A percentile compares a stretch with the other conserved stretches of the same genome.
Conservation (phyloP, 2,888 invertebrate species). For the Synanthedon formicaeformis region DNA sequence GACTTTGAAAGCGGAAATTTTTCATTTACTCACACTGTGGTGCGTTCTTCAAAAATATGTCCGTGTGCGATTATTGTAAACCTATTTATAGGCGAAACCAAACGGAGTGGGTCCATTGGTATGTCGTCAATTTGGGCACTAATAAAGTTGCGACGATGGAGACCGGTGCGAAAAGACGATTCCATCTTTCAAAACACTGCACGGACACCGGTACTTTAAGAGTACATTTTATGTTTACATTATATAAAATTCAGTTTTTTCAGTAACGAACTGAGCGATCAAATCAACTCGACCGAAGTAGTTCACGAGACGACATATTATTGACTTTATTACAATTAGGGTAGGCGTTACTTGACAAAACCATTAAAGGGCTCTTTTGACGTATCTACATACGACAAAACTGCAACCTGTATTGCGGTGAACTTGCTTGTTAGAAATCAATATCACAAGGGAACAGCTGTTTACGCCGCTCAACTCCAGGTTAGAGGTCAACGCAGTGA, state of each 20-base stretch:
- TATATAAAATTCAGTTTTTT: neutral
- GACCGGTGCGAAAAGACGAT: slow-evolving; percentile 27
- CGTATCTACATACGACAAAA: slow-evolving; percentile 1
- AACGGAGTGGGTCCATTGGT: slow-evolving; percentile 45
- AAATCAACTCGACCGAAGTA: neutral
- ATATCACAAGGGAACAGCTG: slow-evolving; percentile 47
- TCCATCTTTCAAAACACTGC: slow-evolving; percentile 22
- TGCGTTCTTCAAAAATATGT: slow-evolving; percentile 26
- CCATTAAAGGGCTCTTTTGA: neutral
- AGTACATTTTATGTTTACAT: neutral
- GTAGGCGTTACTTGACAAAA: neutral
- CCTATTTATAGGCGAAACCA: slow-evolving; percentile 53
- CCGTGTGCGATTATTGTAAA: slow-evolving; percentile 39
- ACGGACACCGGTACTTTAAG: neutral
- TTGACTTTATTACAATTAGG: neutral
- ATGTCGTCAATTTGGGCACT: slow-evolving; percentile 40
- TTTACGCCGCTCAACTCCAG: slow-evolving; percentile 13
- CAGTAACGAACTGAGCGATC: too few species aligned
- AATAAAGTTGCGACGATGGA: slow-evolving; percentile 49
- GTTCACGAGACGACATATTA: neutral
- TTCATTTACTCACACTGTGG: slow-evolving; percentile 42
- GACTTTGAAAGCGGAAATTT: too few species aligned
- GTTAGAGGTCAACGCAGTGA: neutral
- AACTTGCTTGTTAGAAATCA: slow-evolving; percentile 36
- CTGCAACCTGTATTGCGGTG: slow-evolving; percentile 34